Conservation (phyloP, 2,113 vertebrate genomes). For the Salvelinus alpinus region DNA sequence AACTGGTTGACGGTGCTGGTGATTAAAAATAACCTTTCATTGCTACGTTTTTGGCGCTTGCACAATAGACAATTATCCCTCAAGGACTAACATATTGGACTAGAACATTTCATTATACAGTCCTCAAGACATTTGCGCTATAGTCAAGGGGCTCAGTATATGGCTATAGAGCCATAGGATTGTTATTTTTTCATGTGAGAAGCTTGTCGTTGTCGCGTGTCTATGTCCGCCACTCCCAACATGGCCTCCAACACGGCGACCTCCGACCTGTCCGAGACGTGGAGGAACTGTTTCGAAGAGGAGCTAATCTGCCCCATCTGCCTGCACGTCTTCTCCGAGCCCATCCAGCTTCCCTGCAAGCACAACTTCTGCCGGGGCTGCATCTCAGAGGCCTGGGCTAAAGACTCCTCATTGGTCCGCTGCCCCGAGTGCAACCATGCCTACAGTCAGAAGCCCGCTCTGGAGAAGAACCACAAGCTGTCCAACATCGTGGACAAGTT, state of each 20-base stretch:
- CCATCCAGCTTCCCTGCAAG: slow-evolving; percentile 98
- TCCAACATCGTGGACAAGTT: slow-evolving; percentile 99
- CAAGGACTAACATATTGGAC: background rate
- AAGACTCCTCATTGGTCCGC: slow-evolving; percentile 90
- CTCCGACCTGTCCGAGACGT: slow-evolving; percentile 92
- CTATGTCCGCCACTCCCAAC: slow-evolving; percentile 47
- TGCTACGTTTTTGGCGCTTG: background rate
- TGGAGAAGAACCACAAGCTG: slow-evolving; percentile 99
- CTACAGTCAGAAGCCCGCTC: slow-evolving; percentile 94
- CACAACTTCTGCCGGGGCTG: slow-evolving; percentile 99
- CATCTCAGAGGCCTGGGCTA: slow-evolving; percentile 98
- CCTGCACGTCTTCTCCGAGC: slow-evolving; percentile 97
- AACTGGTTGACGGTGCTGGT: background rate
- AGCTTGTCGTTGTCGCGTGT: slow-evolving; percentile 22
- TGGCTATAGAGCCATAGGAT: background rate
- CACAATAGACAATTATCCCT: background rate
- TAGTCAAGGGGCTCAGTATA: no score
- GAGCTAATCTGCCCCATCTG: slow-evolving; percentile 99
- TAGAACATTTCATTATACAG: slow-evolving; percentile 6
- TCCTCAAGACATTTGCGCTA: background rate
- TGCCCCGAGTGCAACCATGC: slow-evolving; percentile 99
- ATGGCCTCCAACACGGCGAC: slow-evolving; percentile 56
- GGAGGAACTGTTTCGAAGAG: slow-evolving; percentile 99
- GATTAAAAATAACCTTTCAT: background rate
- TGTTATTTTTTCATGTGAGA: background rate